Conservation (phyloP, 2,113 vertebrate species). For the Ailurus styani region DNA sequence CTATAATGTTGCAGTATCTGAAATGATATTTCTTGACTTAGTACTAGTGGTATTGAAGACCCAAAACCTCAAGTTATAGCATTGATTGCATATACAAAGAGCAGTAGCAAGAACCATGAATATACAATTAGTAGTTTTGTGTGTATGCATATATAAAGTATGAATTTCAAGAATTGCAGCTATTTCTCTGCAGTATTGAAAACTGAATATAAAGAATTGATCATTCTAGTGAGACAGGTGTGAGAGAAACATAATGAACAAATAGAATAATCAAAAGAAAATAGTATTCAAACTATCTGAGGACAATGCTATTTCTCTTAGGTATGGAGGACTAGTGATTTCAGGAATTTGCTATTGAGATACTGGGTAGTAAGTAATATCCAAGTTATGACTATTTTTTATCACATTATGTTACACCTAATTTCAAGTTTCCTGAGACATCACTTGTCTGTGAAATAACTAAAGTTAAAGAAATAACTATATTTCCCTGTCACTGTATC, state of each 20-base stretch:
- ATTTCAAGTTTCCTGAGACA: background rate
- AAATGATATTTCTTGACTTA: background rate
- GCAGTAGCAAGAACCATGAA: background rate
- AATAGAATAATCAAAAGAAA: background rate
- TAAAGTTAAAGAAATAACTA: background rate
- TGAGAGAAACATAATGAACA: background rate
- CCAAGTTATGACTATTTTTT: background rate
- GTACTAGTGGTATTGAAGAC: background rate
- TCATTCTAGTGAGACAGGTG: background rate
- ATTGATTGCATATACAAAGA: background rate
- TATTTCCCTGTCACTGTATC: background rate
- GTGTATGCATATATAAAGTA: background rate
- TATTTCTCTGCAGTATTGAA: background rate
- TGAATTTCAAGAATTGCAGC: background rate
- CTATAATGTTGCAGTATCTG: background rate
- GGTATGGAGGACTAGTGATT: background rate
- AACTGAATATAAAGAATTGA: background rate
- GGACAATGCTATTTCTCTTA: background rate
- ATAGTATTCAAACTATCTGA: background rate
- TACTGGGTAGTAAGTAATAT: background rate
- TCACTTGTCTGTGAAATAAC: background rate
- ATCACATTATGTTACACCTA: background rate
- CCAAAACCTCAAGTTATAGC: background rate
- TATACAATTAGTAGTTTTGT: background rate
- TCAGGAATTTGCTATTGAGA: background rate